Base-by-base conservation (phyloP, 2,888 invertebrate species). In the Drosophila lacicola region DNA sequence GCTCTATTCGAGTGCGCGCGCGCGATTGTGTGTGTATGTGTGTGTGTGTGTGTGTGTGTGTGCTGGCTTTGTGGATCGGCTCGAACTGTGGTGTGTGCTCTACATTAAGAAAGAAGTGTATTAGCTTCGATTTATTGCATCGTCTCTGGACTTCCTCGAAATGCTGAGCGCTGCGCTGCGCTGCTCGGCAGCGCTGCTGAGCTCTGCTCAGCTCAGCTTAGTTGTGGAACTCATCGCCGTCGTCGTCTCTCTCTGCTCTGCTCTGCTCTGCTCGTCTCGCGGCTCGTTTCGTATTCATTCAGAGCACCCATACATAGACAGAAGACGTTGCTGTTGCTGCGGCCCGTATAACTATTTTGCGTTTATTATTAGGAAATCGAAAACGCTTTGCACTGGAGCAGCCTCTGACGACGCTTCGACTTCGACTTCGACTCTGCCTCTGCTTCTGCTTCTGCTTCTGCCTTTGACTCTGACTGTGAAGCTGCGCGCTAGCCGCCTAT, bases 71-170 rank as follows among this genome's bases (percentile, higher is more conserved):
- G 54, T 65, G 66, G 62, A 63, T 70, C 70, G 77, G 29, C 57
- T 64, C 57, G 65, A 74, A 57, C 70, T 68, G 64, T 64, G 61
- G 60, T 76, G 76, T 78, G 66, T 76, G 77, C 87, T 84, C 87
- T 88, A 87, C 86, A 85, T 80, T 83, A 87, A 78, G 84, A 86
- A 83, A 86, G 85, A 86, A 86, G 88, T 86, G 85, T 86, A 86
- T 86, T 86, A 86, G 86, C 85, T 86, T 86, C 85, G 88, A 86
- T 86, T 86, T 86, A 86, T 86, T 86, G 85, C 85, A 85, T 80
- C 85, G 86, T 80, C 86, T 81, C 70, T 79, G 79, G 78, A 78
- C 78, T 78, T 80, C 81, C 76, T 80, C 78, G 63, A 66, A 70
- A 67, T 61, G 61, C 62, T 50, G 66, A 25, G 49, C 53, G 33